These are phyloP conservation scores for Patella ulyssiponensis DNA, from an alignment of 2,888 invertebrate species.

Conservation along the genomic window DNA sequence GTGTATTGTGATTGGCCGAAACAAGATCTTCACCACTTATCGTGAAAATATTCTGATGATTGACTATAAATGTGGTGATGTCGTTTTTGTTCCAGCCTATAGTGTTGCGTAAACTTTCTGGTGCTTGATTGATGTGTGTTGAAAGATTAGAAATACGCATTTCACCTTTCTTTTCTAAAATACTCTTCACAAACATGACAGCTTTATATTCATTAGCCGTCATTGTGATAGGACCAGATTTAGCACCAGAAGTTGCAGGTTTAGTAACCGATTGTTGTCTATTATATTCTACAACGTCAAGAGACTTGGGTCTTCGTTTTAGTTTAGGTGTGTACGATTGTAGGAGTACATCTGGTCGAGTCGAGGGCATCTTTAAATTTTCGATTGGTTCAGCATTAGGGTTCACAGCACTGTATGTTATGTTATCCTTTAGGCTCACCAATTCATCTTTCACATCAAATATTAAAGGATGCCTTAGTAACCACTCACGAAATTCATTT, in stretches of 20 bases:
- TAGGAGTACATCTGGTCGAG: slow-evolving; percentile 22
- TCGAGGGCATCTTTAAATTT: slow-evolving; percentile 34
- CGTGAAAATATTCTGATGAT: slow-evolving; percentile 68
- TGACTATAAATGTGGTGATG: slow-evolving; percentile 67
- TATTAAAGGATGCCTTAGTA: slow-evolving; percentile 70
- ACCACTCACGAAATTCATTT: slow-evolving; percentile 70
- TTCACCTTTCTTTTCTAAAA: slow-evolving; percentile 69
- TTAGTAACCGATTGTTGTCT: slow-evolving; percentile 47
- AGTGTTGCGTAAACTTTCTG: slow-evolving; percentile 69
- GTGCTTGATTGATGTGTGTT: slow-evolving; percentile 67
- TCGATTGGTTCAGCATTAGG: slow-evolving; percentile 58
- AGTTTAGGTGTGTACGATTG: slow-evolving; percentile 51
- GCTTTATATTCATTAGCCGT: slow-evolving; percentile 72
- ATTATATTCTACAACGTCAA: slow-evolving; percentile 49
- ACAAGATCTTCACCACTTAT: slow-evolving; percentile 67
- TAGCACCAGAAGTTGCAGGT: slow-evolving; percentile 46
- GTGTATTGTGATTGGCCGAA: slow-evolving; percentile 67
- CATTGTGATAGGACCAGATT: slow-evolving; percentile 69
- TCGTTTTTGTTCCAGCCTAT: slow-evolving; percentile 71
- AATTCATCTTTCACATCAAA: slow-evolving; percentile 71
- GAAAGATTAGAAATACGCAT: slow-evolving; percentile 65
- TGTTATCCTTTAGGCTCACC: slow-evolving; percentile 68
- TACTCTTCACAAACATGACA: slow-evolving; percentile 71
- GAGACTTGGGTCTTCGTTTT: slow-evolving; percentile 60
- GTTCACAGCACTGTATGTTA: slow-evolving; percentile 62